Evolutionary conservation across 1,140 invertebrate genomes (phyloP), one percentile per base, ranked within the genome.

Genomic region (Musca domestica): DNA sequence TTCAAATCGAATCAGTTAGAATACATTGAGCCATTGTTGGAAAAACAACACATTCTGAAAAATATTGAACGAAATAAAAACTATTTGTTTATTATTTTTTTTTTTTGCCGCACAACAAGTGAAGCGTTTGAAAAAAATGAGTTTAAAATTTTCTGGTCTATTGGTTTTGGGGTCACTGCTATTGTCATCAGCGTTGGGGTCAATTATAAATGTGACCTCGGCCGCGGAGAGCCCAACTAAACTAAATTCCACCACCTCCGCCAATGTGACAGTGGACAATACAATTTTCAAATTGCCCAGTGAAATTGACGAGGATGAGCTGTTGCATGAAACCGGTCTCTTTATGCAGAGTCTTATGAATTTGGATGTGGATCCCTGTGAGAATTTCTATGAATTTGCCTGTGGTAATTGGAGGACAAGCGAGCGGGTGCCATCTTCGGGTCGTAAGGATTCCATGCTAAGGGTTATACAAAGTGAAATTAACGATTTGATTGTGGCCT

Each of bases 371-470:
- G 82, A 90, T 72, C 91, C 91, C 0, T 92, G 91, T 71, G 84
- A 89, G 9, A 87, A 92, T 73, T 92, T 92, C 75, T 92, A 91
- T 72, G 79, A 87, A 70, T 90, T 85, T 72, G 83, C 87, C 3
- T 90, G 88, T 68, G 88, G 88, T 0, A 86, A 87, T 66, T 90
- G 84, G 74, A 73, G 85, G 9, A 77, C 85, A 51, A 79, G 81
- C 0, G 81, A 81, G 0, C 69, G 82, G 9, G 84, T 89, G 23
- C 85, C 86, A 0, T 20, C 48, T 10, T 6, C 56, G 34, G 72
- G 72, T 0, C 70, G 74, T 9, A 80, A 78, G 30, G 58, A 72
- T 1, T 76, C 76, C 15, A 71, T 80, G 3, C 64, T 80, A 17
- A 67, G 71, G 12, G 73, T 71, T n/a, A 80, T 80, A 9, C 76